Base-by-base conservation (phyloP, 2,888 invertebrate genomes). In the Pyralis farinalis region DNA sequence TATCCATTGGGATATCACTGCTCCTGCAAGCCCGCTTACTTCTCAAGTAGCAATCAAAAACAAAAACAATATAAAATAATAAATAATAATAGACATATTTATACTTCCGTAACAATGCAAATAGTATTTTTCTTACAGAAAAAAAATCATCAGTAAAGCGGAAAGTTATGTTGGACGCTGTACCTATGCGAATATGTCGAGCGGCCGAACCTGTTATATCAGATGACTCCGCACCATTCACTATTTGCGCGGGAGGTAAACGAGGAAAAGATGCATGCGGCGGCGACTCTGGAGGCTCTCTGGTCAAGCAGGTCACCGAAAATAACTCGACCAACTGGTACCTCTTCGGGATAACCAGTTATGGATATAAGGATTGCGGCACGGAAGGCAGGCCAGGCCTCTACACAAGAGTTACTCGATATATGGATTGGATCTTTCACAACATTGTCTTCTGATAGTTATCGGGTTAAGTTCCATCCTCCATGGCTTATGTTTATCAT, bases 211-310 rank as follows among this genome's bases (percentile, higher is more conserved):
- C 3, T 56, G 8, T 57, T 3, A 43, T 60, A 30, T 21, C 48
- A 44, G 70, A 36, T 45, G 55, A 12, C 11, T 27, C 37, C 8
- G 33, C 37, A 8, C 21, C 37, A 1, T 45, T 29, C 40, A 33
- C 56, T 10, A 68, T 92, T n/a, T 93, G 93, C 55, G 91, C 91
- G 1, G 92, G 92, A 0, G 92, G 92, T 0, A 43, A 44, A n/a
- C 56, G 62, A 2, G 76, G 73, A 0, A 71, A 75, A 37, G 92
- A 92, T 56, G 87, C 91, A 0, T 93, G 93, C 49, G 50, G 56
- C 0, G 92, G 92, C 0, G 92, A 93, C 56, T 91, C 91, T 22
- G 93, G 93, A 1, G 92, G 92, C 0, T 91, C 92, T 0, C 67
- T 93, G 3, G 66, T 41, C 7, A 48, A 64, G 20, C 47, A 58